A percentile compares a stretch with the other conserved stretches of the same genome.
phyloP scores from a whole-genome alignment of 1,140 invertebrate genomes.

The Trichomalopsis sarcophagae region DNA sequence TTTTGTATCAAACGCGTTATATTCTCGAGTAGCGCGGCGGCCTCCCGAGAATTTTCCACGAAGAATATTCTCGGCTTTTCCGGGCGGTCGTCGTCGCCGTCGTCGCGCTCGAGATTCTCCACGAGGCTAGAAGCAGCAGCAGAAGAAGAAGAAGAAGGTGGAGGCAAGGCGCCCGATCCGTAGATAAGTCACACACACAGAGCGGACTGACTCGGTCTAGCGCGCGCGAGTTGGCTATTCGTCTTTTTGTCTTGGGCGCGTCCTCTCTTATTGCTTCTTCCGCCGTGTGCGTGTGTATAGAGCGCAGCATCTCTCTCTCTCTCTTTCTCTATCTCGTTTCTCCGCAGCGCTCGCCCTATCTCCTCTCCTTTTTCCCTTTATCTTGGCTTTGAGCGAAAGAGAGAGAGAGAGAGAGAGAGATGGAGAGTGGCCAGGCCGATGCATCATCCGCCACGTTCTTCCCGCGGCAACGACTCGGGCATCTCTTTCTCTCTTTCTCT shows the following conservation, averaged over 20 bases:
- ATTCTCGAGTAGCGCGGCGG: conserved; percentile 31
- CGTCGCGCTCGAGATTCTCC: conserved; percentile 37
- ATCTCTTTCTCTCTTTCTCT: conserved; percentile 15
- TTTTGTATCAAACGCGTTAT: conserved; percentile 52
- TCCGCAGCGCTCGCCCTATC: conserved; percentile 49
- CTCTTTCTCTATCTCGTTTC: conserved; percentile 59
- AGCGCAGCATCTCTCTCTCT: conserved; percentile 49
- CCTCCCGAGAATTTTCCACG: conserved; percentile 52
- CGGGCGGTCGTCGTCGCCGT: conserved; percentile 24
- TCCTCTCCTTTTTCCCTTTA: conserved; percentile 54
- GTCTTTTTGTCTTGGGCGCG: conserved; percentile 63
- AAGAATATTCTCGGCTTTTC: conserved; percentile 55
- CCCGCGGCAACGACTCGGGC: background rate
- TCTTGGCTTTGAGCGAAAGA: conserved; percentile 29
- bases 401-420: conserved; percentile 16
- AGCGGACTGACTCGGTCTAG: conserved; percentile 72
- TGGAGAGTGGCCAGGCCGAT: conserved; percentile 5
- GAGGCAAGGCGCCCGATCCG: conserved; percentile 58
- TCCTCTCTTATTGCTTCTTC: conserved; percentile 59
- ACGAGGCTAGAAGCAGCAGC: background rate
- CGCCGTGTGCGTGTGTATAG: conserved; percentile 58
- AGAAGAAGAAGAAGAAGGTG: conserved; percentile 1
- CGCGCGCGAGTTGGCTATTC: conserved; percentile 58
- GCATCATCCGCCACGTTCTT: conserved; percentile 48
- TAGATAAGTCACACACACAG: conserved; percentile 66